These are phyloP conservation scores for Carassius auratus DNA, from an alignment of 2,113 vertebrate genomes.

Conservation along the genomic window DNA sequence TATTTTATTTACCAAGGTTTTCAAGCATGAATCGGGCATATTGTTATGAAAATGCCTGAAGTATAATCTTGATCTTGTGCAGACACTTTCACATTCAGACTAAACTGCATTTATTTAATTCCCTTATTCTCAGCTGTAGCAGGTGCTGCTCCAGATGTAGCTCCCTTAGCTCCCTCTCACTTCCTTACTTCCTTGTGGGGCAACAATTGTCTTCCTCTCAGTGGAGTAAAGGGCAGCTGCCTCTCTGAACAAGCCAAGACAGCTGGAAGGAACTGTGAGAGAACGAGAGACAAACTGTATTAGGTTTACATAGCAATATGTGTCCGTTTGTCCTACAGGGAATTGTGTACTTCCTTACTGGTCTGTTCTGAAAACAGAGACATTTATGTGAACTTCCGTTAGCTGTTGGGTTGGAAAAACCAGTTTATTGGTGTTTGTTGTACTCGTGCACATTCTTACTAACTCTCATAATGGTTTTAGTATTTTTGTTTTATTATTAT, in stretches of 20 bases:
- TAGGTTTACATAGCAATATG: constrained; percentile 63
- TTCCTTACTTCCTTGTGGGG: constrained; percentile 46
- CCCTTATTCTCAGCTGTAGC: constrained; percentile 35
- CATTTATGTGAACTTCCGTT: not conserved
- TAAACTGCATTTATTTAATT: constrained; percentile 16
- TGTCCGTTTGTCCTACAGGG: constrained; percentile 61
- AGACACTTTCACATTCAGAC: not conserved
- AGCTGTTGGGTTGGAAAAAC: not conserved
- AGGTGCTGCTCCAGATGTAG: constrained; percentile 73
- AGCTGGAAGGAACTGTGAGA: constrained; percentile 67
- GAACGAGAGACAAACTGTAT: constrained; percentile 48
- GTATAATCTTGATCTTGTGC: not conserved
- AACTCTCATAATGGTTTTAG: not conserved
- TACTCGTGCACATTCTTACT: not conserved
- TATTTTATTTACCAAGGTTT: constrained; percentile 33
- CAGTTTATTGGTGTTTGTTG: not conserved
- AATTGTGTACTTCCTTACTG: constrained; percentile 67
- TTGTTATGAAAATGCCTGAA: constrained; percentile 8
- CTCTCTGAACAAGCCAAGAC: constrained; percentile 69
- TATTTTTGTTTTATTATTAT: too few species aligned
- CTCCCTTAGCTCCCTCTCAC: constrained; percentile 48
- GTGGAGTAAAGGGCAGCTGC: constrained; percentile 74
- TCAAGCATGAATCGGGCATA: not conserved
- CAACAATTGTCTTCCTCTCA: constrained; percentile 62
- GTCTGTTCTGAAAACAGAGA: constrained; percentile 31